Base-by-base conservation (phyloP, 92 coral and sea anemone species). In the Zoanthus sansibaricus region DNA sequence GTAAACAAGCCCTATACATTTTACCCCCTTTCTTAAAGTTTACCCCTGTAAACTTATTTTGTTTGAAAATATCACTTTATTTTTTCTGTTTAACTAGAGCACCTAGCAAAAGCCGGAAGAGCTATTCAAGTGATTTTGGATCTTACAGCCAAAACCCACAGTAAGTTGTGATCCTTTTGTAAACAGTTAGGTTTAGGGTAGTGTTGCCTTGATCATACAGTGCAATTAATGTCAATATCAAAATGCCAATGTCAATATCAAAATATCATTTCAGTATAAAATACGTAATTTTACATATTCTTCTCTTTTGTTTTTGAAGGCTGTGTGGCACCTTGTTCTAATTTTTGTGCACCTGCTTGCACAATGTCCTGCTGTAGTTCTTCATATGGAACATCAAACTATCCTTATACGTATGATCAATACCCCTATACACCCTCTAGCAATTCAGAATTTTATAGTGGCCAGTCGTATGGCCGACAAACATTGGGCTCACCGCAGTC, bases 71-170 rank as follows among this genome's bases (percentile, higher is more conserved):
- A 1, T 0, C 42, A 37, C 42, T 37, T 37, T 0, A 37, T 37
- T 3, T 37, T 37, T 37, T 37, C 42, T 37, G 42, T 37, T 37
- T 37, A 37, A 37, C 42, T 1, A 97, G 99, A 93, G 74, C 95
- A 97, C 76, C 94, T 97, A 17, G 98, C 96, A 20, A 95, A 94
- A 74, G 99, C 99, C 18, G 99, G 98, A 75, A 97, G 93, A 85
- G 99, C 99, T 11, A 95, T 97, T 79, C 99, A 97, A 76, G 95
- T 92, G 42, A 94, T 94, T 71, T 88, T 94, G 44, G 98, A 94
- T 72, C 95, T 90, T 45, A 94, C 95, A n/a, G 93, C 91, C 13
- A 94, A 84, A 70, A 82, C 79, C 18, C 86, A 86, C 54, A 91
- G 98, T 92, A 51, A 88, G 90, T 8, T 10, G 7, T 56, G 13